Evolutionary conservation across 2,113 vertebrate genomes (phyloP).

Genomic region (Penelope pileata): DNA sequence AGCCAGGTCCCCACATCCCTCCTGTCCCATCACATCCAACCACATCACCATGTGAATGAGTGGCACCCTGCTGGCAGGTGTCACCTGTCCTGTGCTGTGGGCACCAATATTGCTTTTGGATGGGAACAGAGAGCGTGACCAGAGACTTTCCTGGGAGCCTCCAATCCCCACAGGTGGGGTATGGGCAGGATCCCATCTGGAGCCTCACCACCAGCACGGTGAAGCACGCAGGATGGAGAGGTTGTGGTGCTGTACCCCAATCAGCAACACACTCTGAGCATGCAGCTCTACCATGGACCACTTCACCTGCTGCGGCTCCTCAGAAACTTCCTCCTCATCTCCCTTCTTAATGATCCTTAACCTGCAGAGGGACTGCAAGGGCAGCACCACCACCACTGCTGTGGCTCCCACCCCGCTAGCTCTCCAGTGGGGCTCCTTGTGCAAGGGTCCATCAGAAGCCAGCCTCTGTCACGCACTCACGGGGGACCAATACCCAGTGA

Average conservation of each 20-base stretch:
- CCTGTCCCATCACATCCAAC: not conserved
- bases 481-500: not conserved
- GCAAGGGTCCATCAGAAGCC: not conserved
- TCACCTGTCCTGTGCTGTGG: not conserved
- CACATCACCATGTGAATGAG: rapidly evolving
- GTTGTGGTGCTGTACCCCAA: not conserved
- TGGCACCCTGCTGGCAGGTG: not conserved
- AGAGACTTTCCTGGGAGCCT: not conserved
- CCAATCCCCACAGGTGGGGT: not conserved
- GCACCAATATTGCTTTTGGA: not conserved
- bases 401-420: not conserved
- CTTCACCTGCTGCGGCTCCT: not conserved
- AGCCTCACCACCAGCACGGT: not conserved
- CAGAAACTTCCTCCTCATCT: not conserved
- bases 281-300: not conserved
- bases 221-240: not conserved
- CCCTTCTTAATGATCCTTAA: not conserved
- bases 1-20: not conserved
- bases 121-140: not conserved
- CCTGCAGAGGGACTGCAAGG: rapidly evolving
- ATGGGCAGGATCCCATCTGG: not conserved
- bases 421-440: not conserved
- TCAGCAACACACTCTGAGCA: not conserved
- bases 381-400: not conserved
- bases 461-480: not conserved